These are phyloP conservation scores for Dione vanillae DNA, from an alignment of 2,888 invertebrate genomes.

Conservation along the genomic window DNA sequence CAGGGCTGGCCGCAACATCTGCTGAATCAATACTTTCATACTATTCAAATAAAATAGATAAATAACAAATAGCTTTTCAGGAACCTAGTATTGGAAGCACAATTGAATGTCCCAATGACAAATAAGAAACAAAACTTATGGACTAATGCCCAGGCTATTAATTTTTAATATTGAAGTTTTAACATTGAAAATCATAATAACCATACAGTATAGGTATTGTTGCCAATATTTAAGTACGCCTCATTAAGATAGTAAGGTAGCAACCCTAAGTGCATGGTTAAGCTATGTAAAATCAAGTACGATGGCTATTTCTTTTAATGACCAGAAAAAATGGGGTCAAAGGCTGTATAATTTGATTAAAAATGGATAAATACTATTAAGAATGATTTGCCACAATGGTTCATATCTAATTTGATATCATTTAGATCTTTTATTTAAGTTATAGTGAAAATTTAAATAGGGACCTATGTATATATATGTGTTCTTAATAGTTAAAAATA, in stretches of 20 bases:
- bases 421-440: not conserved
- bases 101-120: not conserved
- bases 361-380: slow-evolving; percentile 21
- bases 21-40: slow-evolving; percentile 20
- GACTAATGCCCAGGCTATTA: not conserved
- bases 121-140: not conserved
- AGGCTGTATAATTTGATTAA: slow-evolving; percentile 41
- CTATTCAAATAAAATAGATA: not conserved
- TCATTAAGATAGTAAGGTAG: slow-evolving; percentile 7
- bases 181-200: not conserved
- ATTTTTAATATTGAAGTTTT: too few species aligned
- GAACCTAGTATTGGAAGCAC: not conserved
- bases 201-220: not conserved
- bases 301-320: slow-evolving; percentile 46
- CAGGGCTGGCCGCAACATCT: slow-evolving; percentile 38
- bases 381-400: not conserved
- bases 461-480: too few species aligned
- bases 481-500: too few species aligned
- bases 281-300: slow-evolving; percentile 39
- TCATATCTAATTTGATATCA: not conserved
- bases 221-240: not conserved
- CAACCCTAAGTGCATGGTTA: slow-evolving; percentile 38
- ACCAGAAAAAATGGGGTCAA: slow-evolving; percentile 44
- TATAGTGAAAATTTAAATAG: not conserved
- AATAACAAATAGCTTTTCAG: not conserved